These are phyloP conservation scores for Pecten maximus DNA, from an alignment of 2,888 invertebrate species.

Conservation along the genomic window DNA sequence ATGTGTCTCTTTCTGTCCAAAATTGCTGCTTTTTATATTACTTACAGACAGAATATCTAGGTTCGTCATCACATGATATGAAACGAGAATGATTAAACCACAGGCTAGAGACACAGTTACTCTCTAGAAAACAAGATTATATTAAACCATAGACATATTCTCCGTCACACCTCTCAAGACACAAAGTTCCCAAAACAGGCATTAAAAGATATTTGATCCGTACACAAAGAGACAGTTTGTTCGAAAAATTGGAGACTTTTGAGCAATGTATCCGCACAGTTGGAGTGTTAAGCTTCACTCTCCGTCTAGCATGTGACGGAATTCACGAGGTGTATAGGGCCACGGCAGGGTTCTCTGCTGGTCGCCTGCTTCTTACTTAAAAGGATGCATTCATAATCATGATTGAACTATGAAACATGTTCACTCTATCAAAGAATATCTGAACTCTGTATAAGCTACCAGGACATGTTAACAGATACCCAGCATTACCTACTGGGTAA, in stretches of 20 bases:
- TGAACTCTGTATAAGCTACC: not conserved
- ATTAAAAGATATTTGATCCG: not conserved
- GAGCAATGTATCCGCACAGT: not conserved
- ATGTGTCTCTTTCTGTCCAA: not conserved
- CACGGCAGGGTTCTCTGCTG: not conserved
- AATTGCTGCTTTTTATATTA: not conserved
- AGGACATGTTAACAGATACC: not conserved
- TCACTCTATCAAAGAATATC: not conserved
- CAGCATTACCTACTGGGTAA: too few relatives aligned
- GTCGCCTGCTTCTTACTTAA: not conserved
- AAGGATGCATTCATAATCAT: not conserved
- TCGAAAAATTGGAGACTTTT: not conserved
- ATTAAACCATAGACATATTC: conserved; percentile 1
- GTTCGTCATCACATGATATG: not conserved
- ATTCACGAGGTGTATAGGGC: not conserved
- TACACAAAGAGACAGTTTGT: conserved; percentile 20
- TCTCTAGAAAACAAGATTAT: not conserved
- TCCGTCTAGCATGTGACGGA: not conserved
- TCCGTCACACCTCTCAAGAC: not conserved
- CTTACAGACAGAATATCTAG: not conserved
- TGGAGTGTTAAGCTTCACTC: not conserved
- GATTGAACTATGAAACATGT: not conserved
- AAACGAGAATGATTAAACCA: not conserved
- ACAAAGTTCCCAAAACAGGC: not conserved
- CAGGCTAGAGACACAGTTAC: conserved; percentile 6